Evolutionary conservation across 1,140 invertebrate genomes (phyloP).

Genomic region (Bombus cullumanus): DNA sequence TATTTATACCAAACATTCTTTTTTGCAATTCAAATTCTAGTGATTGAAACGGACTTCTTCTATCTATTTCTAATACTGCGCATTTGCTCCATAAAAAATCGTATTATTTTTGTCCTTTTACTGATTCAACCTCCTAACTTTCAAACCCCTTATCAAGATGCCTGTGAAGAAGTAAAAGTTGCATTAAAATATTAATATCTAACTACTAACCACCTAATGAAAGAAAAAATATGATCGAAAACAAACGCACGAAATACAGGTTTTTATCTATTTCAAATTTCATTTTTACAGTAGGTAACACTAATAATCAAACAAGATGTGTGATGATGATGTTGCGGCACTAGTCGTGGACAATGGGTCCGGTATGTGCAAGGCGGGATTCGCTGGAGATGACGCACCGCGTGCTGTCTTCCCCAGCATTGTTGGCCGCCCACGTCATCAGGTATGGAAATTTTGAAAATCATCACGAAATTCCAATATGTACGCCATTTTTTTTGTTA

Average conservation of each 20-base stretch:
- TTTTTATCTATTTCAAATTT: not conserved
- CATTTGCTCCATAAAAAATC: too few relatives aligned
- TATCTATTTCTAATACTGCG: too few relatives aligned
- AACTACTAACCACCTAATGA: too few relatives aligned
- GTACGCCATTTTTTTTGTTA: not conserved
- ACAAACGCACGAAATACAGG: not conserved
- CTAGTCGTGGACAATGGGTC: conserved; percentile 93
- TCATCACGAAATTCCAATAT: not conserved
- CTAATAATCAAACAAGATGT: conserved; percentile 82
- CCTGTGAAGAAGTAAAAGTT: not conserved
- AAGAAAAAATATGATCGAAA: not conserved
- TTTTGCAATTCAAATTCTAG: too few relatives aligned
- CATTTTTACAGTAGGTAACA: conserved; percentile 50
- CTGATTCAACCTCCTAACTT: too few relatives aligned
- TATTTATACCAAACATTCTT: not conserved
- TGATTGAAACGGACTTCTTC: too few relatives aligned
- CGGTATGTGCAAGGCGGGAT: conserved; percentile 93
- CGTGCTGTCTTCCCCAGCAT: conserved; percentile 90
- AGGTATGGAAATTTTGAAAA: conserved; percentile 65
- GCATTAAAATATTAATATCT: not conserved
- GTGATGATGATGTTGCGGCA: conserved; percentile 91
- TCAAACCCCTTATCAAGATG: too few relatives aligned
- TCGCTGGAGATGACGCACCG: conserved; percentile 91
- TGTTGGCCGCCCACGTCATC: conserved; percentile 87
- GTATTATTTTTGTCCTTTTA: too few relatives aligned